Percentiles rank a stretch among this genome's conserved stretches.
Conservation (phyloP, 2,888 invertebrate genomes). For the Aphrophora alni region DNA sequence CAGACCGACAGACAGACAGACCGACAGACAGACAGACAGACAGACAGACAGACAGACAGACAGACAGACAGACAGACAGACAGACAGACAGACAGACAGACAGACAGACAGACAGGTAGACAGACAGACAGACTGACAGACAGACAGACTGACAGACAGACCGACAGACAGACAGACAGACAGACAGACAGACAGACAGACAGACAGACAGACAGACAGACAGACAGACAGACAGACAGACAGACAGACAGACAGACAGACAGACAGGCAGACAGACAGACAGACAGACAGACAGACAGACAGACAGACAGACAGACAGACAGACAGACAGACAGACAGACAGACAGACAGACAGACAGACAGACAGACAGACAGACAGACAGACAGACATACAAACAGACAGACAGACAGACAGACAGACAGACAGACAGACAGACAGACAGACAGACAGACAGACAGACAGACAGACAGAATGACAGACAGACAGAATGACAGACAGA, state of each 20-base stretch:
- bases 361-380: too few relatives aligned
- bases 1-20: too few relatives aligned
- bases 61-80: constrained; percentile 39
- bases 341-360: not conserved
- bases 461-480: too few relatives aligned
- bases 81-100: constrained; percentile 40
- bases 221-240: too few relatives aligned
- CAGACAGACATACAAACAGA: too few relatives aligned
- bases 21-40: constrained; percentile 37
- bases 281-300: too few relatives aligned
- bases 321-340: too few relatives aligned
- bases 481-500: too few relatives aligned
- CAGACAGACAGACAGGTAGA: constrained; percentile 37
- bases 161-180: too few relatives aligned
- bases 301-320: not conserved
- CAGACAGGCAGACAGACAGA: too few relatives aligned
- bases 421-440: constrained; percentile 40
- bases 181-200: not conserved
- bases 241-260: too few relatives aligned
- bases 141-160: constrained; percentile 38
- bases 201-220: too few relatives aligned
- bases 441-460: not conserved
- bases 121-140: constrained; percentile 26
- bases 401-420: constrained; percentile 31
- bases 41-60: constrained; percentile 34